Percentiles rank a stretch among this genome's conserved stretches.
Evolutionary conservation across 2,888 invertebrate species (phyloP).

Genomic region (Athalia rosae): DNA sequence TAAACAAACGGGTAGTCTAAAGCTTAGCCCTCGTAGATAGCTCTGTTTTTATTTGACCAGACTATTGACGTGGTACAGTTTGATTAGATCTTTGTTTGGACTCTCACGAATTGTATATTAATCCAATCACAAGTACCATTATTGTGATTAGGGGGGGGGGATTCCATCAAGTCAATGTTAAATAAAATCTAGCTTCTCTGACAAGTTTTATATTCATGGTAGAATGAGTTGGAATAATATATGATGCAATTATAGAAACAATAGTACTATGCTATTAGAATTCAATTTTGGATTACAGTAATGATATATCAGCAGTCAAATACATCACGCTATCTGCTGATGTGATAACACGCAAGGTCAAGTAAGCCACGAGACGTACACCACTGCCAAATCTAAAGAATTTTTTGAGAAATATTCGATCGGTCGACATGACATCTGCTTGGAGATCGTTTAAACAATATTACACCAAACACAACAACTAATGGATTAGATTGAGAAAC

Average conservation of each 20-base stretch:
- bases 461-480: constrained; percentile 8
- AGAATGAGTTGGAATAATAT: background rate
- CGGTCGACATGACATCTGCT: background rate
- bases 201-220: background rate
- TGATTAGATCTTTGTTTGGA: background rate
- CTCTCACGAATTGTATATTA: too few relatives aligned
- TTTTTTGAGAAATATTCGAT: constrained; percentile 9
- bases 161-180: too few relatives aligned
- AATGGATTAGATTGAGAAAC: background rate
- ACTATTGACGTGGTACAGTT: constrained; percentile 13
- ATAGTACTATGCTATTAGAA: background rate
- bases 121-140: too few relatives aligned
- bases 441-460: background rate
- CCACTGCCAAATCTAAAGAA: constrained; percentile 23
- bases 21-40: background rate
- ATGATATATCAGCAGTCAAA: constrained; percentile 20
- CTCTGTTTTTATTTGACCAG: background rate
- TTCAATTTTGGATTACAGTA: constrained; percentile 21
- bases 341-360: constrained; percentile 51
- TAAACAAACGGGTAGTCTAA: background rate
- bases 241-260: background rate
- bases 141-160: too few relatives aligned
- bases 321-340: constrained; percentile 47
- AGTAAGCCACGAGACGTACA: constrained; percentile 13
- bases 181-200: too few relatives aligned